A percentile compares a stretch with the other conserved stretches of the same genome.
Conservation (phyloP, 2,113 vertebrate species). For the Ophthalmolycus amberensis region DNA sequence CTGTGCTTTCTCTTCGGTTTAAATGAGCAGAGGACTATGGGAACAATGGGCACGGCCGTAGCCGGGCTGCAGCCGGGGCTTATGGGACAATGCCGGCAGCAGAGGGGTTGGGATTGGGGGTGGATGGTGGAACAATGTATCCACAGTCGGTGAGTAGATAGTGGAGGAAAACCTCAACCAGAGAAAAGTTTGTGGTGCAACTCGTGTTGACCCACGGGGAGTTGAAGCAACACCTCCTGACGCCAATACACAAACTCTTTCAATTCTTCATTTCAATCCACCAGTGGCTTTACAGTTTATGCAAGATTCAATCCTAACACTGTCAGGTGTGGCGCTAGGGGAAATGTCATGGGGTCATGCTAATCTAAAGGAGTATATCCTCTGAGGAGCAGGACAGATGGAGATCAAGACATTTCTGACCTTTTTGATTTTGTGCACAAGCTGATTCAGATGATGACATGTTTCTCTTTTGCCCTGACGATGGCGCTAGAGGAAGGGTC, state of each 20-base stretch:
- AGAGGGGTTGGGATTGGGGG: constrained; percentile 72
- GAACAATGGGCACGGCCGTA: constrained; percentile 78
- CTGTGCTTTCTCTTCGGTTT: not conserved
- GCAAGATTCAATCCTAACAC: not conserved
- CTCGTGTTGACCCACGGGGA: not conserved
- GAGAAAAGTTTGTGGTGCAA: not conserved
- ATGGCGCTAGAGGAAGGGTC: not conserved
- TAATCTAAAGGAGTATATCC: not conserved
- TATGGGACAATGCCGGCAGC: constrained; percentile 14
- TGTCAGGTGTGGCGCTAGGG: not conserved
- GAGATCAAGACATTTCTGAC: not conserved
- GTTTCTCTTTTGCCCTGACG: not conserved
- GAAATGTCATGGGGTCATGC: not conserved
- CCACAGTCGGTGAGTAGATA: not conserved
- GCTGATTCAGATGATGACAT: not conserved
- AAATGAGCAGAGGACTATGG: too few relatives aligned
- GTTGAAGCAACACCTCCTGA: too few relatives aligned
- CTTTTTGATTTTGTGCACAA: not conserved
- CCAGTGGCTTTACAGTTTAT: not conserved
- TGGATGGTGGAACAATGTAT: constrained; percentile 76
- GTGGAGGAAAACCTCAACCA: not conserved
- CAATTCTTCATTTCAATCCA: not conserved
- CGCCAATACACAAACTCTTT: not conserved
- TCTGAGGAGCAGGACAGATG: not conserved
- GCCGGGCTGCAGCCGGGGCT: constrained; percentile 25